Evolutionary conservation across 2,113 vertebrate species (phyloP).

Genomic region (Archilochus colubris): DNA sequence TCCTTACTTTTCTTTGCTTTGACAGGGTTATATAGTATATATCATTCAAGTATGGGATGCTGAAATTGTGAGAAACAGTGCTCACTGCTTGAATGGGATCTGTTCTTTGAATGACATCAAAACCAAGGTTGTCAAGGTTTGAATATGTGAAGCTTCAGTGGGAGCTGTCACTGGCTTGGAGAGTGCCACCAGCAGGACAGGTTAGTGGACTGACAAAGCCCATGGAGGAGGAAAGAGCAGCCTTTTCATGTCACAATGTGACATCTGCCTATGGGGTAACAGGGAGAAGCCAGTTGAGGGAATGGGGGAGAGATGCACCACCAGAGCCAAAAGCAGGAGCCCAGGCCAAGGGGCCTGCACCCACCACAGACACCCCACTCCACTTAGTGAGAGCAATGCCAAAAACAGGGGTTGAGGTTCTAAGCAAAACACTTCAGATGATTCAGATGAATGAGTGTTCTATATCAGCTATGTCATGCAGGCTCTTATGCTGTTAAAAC

Average conservation of each 20-base stretch:
- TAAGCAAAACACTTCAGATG: neutral
- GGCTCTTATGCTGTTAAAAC: neutral
- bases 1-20: neutral
- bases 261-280: neutral
- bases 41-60: neutral
- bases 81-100: neutral
- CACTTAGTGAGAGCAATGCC: neutral
- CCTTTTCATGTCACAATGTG: neutral
- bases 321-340: neutral
- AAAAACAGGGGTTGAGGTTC: rapidly evolving
- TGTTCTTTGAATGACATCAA: neutral
- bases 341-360: rapidly evolving
- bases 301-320: rapidly evolving
- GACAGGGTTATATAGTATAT: neutral
- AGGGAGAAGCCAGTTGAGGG: rapidly evolving
- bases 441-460: neutral
- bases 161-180: neutral
- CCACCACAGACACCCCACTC: rapidly evolving
- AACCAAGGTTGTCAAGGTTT: neutral
- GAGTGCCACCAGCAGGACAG: rapidly evolving
- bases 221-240: neutral
- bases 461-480: neutral
- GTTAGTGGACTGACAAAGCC: neutral
- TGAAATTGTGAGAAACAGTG: neutral
- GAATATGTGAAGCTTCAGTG: rapidly evolving